These are phyloP conservation scores for Potamilus streckersoni DNA, from an alignment of 1,140 invertebrate species.

Conservation along the genomic window DNA sequence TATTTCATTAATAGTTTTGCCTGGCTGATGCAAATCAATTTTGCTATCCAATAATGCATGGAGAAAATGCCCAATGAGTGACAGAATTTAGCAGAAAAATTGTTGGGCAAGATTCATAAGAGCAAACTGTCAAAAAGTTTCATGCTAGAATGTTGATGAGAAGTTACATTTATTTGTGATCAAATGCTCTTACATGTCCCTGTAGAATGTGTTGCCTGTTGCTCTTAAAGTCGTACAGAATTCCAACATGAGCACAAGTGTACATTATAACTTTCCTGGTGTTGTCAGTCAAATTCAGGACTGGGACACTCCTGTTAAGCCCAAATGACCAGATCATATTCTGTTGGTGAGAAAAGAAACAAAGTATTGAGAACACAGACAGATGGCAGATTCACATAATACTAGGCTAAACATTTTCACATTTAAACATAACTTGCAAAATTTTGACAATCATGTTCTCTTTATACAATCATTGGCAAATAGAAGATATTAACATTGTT, in stretches of 20 bases:
- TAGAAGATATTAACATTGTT: background rate
- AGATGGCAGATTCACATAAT: slow-evolving; percentile 3
- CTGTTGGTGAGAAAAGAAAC: slow-evolving; percentile 45
- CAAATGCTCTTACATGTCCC: slow-evolving; percentile 64
- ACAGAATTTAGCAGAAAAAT: too few species aligned
- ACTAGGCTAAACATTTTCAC: slow-evolving; percentile 2
- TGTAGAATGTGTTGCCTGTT: slow-evolving; percentile 67
- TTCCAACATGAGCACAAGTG: slow-evolving; percentile 65
- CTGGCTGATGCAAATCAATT: too few species aligned
- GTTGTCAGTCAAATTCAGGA: slow-evolving; percentile 64
- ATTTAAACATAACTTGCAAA: background rate
- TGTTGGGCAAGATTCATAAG: too few species aligned
- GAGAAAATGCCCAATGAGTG: too few species aligned
- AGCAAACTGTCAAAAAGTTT: too few species aligned
- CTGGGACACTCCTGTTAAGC: slow-evolving; percentile 62
- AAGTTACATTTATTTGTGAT: background rate
- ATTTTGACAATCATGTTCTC: background rate
- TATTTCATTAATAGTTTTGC: too few species aligned
- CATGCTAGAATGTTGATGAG: background rate
- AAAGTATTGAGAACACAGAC: slow-evolving; percentile 5
- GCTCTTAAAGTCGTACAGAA: slow-evolving; percentile 65
- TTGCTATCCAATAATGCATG: too few species aligned
- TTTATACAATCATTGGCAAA: background rate
- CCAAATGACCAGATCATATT: slow-evolving; percentile 68
- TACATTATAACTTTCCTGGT: slow-evolving; percentile 64